phyloP scores from a whole-genome alignment of 2,113 vertebrate genomes.

The Pituophis catenifer region DNA sequence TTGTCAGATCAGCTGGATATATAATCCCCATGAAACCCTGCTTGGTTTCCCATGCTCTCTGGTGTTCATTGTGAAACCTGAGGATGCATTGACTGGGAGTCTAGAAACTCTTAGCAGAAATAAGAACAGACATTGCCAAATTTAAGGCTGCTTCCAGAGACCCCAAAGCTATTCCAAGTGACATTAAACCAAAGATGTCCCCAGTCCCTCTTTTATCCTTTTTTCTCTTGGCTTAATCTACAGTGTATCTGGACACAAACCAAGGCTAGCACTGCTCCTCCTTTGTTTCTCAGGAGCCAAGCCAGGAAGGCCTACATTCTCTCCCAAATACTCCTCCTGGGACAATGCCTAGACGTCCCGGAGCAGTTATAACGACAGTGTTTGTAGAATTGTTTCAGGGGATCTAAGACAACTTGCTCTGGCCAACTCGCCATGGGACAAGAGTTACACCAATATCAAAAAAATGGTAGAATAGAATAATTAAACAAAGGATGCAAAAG shows the following conservation, averaged over 20 bases:
- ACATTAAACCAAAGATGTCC: no score
- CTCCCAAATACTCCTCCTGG: not conserved
- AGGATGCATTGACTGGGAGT: not conserved
- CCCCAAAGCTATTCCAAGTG: no score
- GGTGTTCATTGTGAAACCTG: not conserved
- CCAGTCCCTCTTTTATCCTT: no score
- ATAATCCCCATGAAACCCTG: not conserved
- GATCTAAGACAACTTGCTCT: not conserved
- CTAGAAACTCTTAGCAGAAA: not conserved
- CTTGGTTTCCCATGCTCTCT: not conserved
- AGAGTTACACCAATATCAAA: not conserved
- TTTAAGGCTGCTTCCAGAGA: no score
- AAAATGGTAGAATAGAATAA: not conserved
- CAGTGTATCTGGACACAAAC: not conserved
- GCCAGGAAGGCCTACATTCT: not conserved
- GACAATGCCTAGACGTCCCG: not conserved
- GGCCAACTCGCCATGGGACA: not conserved
- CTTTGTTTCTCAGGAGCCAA: not conserved
- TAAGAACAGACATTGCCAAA: no score
- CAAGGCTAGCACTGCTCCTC: no score
- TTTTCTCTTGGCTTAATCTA: no score
- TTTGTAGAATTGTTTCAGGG: not conserved
- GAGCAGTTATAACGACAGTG: not conserved
- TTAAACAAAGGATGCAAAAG: not conserved
- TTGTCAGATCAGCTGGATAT: not conserved